Conservation (phyloP, 2,113 vertebrate species). For the Pelvicachromis taeniatus region DNA sequence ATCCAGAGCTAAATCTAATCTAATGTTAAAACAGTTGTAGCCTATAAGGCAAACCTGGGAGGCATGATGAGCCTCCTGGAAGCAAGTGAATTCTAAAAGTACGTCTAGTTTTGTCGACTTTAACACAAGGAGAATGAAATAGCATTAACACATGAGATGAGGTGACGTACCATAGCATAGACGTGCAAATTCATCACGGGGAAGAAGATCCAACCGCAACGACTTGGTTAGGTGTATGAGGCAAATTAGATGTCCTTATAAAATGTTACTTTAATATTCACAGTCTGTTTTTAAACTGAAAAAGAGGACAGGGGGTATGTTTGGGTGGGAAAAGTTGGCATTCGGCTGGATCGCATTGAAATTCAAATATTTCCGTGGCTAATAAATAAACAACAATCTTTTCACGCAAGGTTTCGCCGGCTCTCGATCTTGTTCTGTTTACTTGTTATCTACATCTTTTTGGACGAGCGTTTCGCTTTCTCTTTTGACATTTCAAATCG, state of each 20-base stretch:
- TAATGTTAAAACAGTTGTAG: conserved; percentile 46
- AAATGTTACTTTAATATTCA: not conserved
- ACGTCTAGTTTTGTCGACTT: not conserved
- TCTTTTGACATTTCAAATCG: conserved; percentile 27
- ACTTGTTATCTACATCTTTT: not conserved
- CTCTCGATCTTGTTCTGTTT: not conserved
- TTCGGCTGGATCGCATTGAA: not conserved
- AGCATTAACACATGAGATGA: not conserved
- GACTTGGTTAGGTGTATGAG: not conserved
- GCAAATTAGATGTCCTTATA: not conserved
- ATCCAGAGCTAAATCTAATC: conserved; percentile 44
- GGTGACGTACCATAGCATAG: not conserved
- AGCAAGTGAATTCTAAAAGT: not conserved
- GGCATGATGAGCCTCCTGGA: not conserved
- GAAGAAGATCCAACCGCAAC: not conserved
- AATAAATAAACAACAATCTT: not conserved
- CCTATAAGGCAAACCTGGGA: not conserved
- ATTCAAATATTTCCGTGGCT: not conserved
- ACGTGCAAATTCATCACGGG: not conserved
- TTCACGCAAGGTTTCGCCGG: not conserved
- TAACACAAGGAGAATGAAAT: not conserved
- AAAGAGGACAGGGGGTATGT: not conserved
- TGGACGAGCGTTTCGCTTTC: not conserved
- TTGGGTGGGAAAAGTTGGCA: not conserved
- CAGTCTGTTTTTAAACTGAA: not conserved